phyloP scores from a whole-genome alignment of 1,140 invertebrate species.

The Eriosoma lanigerum region DNA sequence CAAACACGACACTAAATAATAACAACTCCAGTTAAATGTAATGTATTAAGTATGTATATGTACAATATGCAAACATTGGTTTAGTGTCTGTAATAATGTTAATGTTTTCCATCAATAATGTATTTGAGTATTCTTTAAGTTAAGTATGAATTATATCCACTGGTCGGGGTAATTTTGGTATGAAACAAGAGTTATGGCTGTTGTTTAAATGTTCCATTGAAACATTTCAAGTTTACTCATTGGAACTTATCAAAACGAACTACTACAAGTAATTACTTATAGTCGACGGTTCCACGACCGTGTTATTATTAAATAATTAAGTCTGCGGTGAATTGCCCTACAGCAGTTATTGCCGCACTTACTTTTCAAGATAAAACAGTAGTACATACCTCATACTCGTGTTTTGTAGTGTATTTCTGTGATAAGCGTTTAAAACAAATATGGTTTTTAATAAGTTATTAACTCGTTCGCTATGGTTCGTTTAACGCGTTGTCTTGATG shows the following conservation, averaged over 20 bases:
- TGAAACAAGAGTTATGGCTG: background rate
- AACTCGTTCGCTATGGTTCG: background rate
- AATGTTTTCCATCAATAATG: background rate
- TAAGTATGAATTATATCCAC: background rate
- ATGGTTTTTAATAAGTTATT: background rate
- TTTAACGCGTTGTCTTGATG: background rate
- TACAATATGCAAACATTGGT: no score
- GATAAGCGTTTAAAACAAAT: background rate
- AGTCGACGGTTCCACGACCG: no score
- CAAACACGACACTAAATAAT: no score
- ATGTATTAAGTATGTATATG: no score
- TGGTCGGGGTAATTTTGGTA: background rate
- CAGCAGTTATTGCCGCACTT: background rate
- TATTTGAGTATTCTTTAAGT: background rate
- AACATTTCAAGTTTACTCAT: background rate
- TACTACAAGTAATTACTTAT: background rate
- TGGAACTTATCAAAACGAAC: background rate
- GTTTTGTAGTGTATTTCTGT: background rate
- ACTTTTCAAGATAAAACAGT: background rate
- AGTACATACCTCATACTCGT: background rate
- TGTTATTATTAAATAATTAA: constrained; percentile 9
- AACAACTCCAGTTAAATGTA: no score
- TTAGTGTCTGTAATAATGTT: no score
- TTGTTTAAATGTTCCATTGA: background rate
- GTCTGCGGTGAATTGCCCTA: background rate